Base-by-base conservation (phyloP, 2,888 invertebrate species). In the Eucriotettix oculatus region DNA sequence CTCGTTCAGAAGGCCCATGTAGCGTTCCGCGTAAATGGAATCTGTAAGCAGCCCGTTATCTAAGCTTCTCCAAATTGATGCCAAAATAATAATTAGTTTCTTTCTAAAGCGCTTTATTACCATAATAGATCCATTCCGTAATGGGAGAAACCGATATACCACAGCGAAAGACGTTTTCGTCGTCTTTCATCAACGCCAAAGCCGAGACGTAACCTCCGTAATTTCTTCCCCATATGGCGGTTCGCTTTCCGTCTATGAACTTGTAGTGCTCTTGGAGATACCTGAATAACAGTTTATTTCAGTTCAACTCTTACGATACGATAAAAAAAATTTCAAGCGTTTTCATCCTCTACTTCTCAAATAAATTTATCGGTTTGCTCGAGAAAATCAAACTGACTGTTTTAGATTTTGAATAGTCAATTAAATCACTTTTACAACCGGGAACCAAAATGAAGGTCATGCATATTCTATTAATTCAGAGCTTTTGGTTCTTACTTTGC, bases 101-200 rank as follows among this genome's bases (percentile, higher is more conserved):
- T 40, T n/a, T n/a, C n/a, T n/a, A n/a, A n/a, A n/a, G n/a, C n/a
- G n/a, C n/a, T 29, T 61, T 68, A 70, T 71, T 79, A 95, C 96
- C 96, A 72, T 97, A 97, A 73, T 90, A 88, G 44, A 86, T 77
- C 95, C 97, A 98, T 75, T 95, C 94, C 0, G 93, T 94, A 16
- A 98, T 96, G 0, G 97, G 98, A 1, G 97, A 97, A 14, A 97
- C 93, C 5, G 94, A 88, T 59, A 92, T 87, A 1, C 93, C 97
- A 72, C 98, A 98, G 67, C 88, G 86, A 78, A 96, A 96, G 42
- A 90, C 83, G 56, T 79, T 76, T 16, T 70, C 70, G 0, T 74
- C 75, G 65, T 94, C 93, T 55, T 81, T 82, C 0, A 91, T 91
- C 63, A 97, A 76, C 3, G 87, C 88, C 77, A 93, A 85, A 5